Evolutionary conservation across 2,113 vertebrate genomes (phyloP).

Genomic region (Aegotheles bennettii): DNA sequence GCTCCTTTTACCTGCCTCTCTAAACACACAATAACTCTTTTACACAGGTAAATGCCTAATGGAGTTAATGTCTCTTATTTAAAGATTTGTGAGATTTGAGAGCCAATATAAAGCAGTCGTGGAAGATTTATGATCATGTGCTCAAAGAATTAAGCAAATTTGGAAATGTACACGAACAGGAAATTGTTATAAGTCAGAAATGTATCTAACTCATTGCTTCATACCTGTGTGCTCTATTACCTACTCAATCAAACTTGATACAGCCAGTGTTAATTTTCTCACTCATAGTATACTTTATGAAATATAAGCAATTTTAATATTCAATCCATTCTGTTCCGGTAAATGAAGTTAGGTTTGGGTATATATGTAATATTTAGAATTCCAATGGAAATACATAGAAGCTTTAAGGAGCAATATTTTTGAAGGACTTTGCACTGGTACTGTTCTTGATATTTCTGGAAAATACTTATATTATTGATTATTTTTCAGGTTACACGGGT

Average conservation of each 20-base stretch:
- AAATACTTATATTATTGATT: neutral
- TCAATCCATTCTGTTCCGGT: neutral
- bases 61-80: neutral
- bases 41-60: neutral
- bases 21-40: neutral
- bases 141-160: constrained; percentile 10
- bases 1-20: neutral
- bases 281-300: neutral
- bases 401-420: neutral
- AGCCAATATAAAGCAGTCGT: neutral
- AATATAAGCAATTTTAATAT: neutral
- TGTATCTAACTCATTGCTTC: neutral
- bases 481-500: constrained; percentile 94
- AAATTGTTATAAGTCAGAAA: neutral
- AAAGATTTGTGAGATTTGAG: neutral
- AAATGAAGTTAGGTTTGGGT: neutral
- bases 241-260: neutral
- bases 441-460: neutral
- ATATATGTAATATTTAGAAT: neutral
- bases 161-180: neutral
- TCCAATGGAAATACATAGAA: neutral
- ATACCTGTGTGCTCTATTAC: neutral
- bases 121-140: neutral
- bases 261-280: neutral
- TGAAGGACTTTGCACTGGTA: neutral